Evolutionary conservation across 2,888 invertebrate genomes (phyloP).

Genomic region (Drosophila limbata): DNA sequence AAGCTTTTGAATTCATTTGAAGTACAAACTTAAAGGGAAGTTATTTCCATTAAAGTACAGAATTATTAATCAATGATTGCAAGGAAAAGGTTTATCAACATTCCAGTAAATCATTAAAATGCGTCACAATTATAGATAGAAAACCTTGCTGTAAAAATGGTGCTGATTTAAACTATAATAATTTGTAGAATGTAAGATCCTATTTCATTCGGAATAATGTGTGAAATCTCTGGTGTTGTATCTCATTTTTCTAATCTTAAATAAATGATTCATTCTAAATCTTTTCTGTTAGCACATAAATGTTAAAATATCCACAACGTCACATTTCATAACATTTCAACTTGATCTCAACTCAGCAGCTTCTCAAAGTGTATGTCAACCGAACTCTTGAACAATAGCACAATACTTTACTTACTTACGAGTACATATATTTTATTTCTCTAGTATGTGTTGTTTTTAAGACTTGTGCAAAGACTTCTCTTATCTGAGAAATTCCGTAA

Average conservation of each 20-base stretch:
- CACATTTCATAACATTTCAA: conserved; percentile 11
- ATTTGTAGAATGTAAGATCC: not conserved
- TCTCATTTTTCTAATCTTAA: not conserved
- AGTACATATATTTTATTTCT: conserved; percentile 3
- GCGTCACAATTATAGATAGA: not conserved
- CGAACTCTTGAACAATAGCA: conserved; percentile 15
- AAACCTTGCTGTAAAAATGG: not conserved
- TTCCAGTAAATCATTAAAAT: not conserved
- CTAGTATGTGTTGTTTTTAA: conserved; percentile 13
- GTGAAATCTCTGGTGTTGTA: not conserved
- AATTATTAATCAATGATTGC: too few species aligned
- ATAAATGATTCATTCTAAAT: not conserved
- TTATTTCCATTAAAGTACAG: not conserved
- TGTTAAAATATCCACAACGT: conserved; percentile 39
- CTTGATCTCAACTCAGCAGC: conserved; percentile 17
- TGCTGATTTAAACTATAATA: too few species aligned
- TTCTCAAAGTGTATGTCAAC: conserved; percentile 33
- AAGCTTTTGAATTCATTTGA: not conserved
- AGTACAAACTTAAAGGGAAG: not conserved
- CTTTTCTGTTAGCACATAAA: conserved; percentile 21
- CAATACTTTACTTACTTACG: conserved; percentile 13
- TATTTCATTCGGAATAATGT: not conserved
- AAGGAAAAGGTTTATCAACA: not conserved
- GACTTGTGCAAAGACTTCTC: conserved; percentile 25
- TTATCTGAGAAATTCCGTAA: conserved; percentile 41